Base-by-base conservation (phyloP, 2,113 vertebrate species). In the Phalacrocorax brasilianus region DNA sequence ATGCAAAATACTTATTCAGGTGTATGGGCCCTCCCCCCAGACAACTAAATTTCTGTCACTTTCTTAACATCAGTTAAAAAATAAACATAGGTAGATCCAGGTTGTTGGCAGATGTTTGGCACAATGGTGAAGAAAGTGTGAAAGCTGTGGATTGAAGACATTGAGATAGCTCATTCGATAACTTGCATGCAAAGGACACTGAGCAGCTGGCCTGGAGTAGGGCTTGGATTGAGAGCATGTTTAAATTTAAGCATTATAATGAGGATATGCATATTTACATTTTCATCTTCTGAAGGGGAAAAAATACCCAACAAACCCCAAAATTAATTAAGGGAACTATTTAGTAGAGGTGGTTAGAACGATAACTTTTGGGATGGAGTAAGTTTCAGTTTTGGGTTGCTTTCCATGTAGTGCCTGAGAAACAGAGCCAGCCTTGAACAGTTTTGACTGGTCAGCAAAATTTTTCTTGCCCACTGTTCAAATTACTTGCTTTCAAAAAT, bases 81-180 rank as follows among this genome's bases (percentile, higher is more conserved):
- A 35, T 47, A 53, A 81, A 23, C n/a, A 24, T 7, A 38, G 42
- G 26, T 71, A 27, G n/a, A 40, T 16, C 11, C 42, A 38, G 58
- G 17, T 28, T 85, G 66, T 52, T 56, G 67, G 76, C 14, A 19
- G 26, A 40, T 68, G 14, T 40, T n/a, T 94, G 49, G 26, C 40
- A 26, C 22, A 49, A 49, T 2, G 5, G 12, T 66, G 78, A 62
- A 53, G 42, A 66, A 44, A 33, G 35, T 40, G 61, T 66, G 50
- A 62, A 77, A 76, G 52, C 66, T 2, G 2, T 45, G 24, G 62
- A 56, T 38, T 1, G 2, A 55, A 63, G 70, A 32, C 6, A 5
- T 33, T 0, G 8, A 49, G 27, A 5, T 30, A 30, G 28, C 16
- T 42, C 21, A 22, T 53, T 66, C 2, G 0, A 4, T 81, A 45